A percentile compares a stretch with the other conserved stretches of the same genome.
phyloP scores from a whole-genome alignment of 2,888 invertebrate genomes.

The Ommatoiulus sabulosus region DNA sequence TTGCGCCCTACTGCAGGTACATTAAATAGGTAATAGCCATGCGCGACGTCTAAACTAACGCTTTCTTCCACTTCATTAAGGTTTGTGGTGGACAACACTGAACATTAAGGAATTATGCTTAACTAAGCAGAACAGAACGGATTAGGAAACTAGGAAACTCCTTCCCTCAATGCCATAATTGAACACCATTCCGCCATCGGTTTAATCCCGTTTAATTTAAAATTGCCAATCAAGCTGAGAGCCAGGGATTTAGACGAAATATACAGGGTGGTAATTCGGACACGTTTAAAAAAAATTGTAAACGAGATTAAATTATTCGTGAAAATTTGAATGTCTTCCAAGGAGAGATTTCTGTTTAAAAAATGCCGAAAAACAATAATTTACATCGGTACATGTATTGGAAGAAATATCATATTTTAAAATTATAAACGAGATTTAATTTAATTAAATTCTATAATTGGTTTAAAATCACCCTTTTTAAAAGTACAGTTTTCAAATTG shows the following conservation, averaged over 20 bases:
- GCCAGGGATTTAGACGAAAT: not conserved
- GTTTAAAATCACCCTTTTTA: no score
- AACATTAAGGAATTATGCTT: constrained; percentile 47
- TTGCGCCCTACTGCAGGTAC: constrained; percentile 26
- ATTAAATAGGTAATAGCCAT: constrained; percentile 44
- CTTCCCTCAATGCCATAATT: not conserved
- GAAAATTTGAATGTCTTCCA: no score
- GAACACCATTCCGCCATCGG: not conserved
- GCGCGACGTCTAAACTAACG: constrained; percentile 37
- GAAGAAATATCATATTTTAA: no score
- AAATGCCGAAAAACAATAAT: no score
- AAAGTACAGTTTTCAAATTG: no score
- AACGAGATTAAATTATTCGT: no score
- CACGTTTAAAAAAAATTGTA: no score
- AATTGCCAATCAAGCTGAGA: constrained; percentile 6
- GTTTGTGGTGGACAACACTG: constrained; percentile 38
- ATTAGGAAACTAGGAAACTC: not conserved
- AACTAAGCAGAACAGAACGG: constrained; percentile 44
- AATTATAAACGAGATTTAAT: no score
- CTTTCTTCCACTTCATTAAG: constrained; percentile 39
- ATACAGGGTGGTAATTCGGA: not conserved
- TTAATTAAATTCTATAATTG: no score
- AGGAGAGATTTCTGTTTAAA: no score
- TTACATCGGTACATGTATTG: no score
- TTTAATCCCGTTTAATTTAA: not conserved